Base-by-base conservation (phyloP, 2,113 vertebrate genomes). In the Bothrops jararaca region DNA sequence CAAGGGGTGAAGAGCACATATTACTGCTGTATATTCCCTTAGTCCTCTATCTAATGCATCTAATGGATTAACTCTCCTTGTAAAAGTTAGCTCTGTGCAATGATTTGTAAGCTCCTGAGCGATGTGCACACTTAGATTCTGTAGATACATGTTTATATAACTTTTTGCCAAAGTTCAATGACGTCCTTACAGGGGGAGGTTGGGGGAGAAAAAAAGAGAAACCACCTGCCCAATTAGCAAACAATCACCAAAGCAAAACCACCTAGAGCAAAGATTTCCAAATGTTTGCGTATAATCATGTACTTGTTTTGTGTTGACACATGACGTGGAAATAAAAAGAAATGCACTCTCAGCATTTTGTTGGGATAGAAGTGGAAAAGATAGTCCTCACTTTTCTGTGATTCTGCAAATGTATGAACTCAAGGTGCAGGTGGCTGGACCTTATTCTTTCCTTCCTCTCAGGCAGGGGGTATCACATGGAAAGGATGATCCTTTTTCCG, bases 261-360 rank as follows among this genome's bases (percentile, higher is more conserved):
- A 69, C 29, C 22, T 12, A 34, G 60, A 85, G 86, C 86, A 90
- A 88, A 88, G 64, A 29, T 88, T 93, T 91, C 89, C 53, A 80
- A 88, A 91, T 80, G 89, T 93, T 88, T 88, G 85, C 42, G 26
- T 48, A 88, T 57, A 80, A 88, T 88, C 85, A 13, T 48, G 52
- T 23, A 88, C 86, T 74, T 93, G 85, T 88, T 80, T 57, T 88
- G 26, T 91, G 58, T 93, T 88, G 85, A 86, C 92, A 91, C 52
- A 57, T 39, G 4, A 42, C 50, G 60, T 45, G 26, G 20, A 58
- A 88, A 74, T 34, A 80, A 74, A 93, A 93, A 53, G 18, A 88
- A 86, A 60, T 7, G 26, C 12, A 29, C 48, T 86, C 85, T 60
- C 10, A 13, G 29, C 26, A 23, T 88, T 91, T 88, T 42, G 74